phyloP scores from a whole-genome alignment of 1,140 invertebrate species.

The Bathynomus jamesi region DNA sequence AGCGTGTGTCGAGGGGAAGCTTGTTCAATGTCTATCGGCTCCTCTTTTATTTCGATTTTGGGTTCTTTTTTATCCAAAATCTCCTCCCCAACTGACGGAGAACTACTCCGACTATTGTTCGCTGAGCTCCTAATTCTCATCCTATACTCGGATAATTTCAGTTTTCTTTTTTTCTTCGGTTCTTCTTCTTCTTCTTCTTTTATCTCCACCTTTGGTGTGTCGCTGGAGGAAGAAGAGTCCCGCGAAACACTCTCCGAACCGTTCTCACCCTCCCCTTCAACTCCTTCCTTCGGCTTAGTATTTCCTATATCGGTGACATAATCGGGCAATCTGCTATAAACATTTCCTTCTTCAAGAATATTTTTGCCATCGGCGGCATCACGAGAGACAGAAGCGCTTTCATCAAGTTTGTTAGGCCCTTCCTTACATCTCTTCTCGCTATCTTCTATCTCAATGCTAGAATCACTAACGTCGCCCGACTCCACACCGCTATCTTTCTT shows the following conservation, averaged over 20 bases:
- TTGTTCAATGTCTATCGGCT: too few relatives aligned
- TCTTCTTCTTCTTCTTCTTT: neutral
- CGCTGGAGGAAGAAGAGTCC: too few relatives aligned
- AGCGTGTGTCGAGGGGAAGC: too few relatives aligned
- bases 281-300: neutral
- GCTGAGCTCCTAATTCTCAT: neutral
- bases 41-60: too few relatives aligned
- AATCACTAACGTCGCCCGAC: too few relatives aligned
- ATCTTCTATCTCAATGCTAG: too few relatives aligned
- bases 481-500: too few relatives aligned
- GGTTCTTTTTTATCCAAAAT: too few relatives aligned
- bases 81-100: too few relatives aligned
- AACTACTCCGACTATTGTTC: neutral
- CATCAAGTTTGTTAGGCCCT: neutral
- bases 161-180: neutral
- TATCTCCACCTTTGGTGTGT: neutral
- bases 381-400: neutral
- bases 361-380: neutral
- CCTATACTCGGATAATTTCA: neutral
- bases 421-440: too few relatives aligned
- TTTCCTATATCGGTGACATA: neutral
- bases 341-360: neutral
- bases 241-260: too few relatives aligned
- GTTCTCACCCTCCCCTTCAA: neutral
- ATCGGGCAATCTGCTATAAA: neutral